Conservation (phyloP, 2,797 vertebrate species). For the Lithobates sylvaticus region DNA sequence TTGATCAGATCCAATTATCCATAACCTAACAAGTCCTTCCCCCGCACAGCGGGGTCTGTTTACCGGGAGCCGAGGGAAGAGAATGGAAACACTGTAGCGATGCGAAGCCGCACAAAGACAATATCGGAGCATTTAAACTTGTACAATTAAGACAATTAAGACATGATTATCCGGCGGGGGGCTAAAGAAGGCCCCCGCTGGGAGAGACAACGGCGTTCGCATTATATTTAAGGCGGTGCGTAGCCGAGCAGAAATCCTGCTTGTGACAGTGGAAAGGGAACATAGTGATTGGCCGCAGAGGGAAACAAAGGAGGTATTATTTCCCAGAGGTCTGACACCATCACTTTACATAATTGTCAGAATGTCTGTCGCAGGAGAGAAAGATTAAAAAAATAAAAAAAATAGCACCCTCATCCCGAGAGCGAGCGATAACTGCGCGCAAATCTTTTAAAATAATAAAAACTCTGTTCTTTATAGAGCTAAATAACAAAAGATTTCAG, state of each 20-base stretch:
- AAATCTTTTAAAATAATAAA: not conserved
- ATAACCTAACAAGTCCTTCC: slow-evolving; percentile 66
- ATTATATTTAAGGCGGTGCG: slow-evolving; percentile 64
- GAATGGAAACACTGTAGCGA: slow-evolving; percentile 65
- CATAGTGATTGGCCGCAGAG: slow-evolving; percentile 70
- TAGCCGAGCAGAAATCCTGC: slow-evolving; percentile 70
- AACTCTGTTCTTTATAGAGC: too few species aligned
- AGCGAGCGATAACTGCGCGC: not conserved
- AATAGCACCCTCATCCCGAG: not conserved
- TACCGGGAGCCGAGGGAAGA: slow-evolving; percentile 61
- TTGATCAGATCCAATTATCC: slow-evolving; percentile 70
- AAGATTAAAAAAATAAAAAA: slow-evolving; percentile 13
- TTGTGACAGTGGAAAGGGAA: slow-evolving; percentile 67
- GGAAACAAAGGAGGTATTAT: slow-evolving; percentile 75
- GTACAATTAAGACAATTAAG: slow-evolving; percentile 67
- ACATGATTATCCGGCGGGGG: slow-evolving; percentile 62
- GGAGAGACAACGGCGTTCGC: slow-evolving; percentile 60
- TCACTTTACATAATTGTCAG: slow-evolving; percentile 73
- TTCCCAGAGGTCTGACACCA: slow-evolving; percentile 71
- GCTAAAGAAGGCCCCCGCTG: slow-evolving; percentile 60
- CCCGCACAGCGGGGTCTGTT: slow-evolving; percentile 54
- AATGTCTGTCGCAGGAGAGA: slow-evolving; percentile 48
- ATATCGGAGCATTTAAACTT: slow-evolving; percentile 67
- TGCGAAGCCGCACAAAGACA: slow-evolving; percentile 55
- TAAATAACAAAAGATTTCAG: too few species aligned